A percentile compares a stretch with the other conserved stretches of the same genome.
Conservation (phyloP, 2,888 invertebrate genomes). For the Eupithecia abbreviata region DNA sequence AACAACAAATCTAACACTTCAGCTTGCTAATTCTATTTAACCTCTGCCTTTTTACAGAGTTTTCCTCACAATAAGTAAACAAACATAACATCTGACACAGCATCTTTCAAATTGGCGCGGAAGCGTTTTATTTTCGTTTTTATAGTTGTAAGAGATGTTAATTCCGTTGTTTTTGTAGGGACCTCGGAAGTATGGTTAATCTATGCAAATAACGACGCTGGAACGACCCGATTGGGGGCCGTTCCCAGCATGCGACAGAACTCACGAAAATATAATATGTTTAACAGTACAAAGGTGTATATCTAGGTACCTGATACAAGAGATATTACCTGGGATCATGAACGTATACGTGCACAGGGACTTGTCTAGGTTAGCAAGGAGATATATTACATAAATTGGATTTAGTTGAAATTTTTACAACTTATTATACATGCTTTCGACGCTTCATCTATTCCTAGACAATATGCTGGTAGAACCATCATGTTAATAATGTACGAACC, state of each 20-base stretch:
- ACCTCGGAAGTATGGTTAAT: constrained; percentile 53
- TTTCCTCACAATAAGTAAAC: constrained; percentile 4
- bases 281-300: not conserved
- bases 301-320: not conserved
- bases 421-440: not conserved
- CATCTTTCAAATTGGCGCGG: constrained; percentile 24
- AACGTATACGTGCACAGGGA: not conserved
- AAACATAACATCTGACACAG: constrained; percentile 3
- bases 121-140: constrained; percentile 32
- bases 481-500: not conserved
- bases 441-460: not conserved
- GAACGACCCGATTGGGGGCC: constrained; percentile 46
- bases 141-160: constrained; percentile 45
- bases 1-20: too few species aligned
- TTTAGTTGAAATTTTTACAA: not conserved
- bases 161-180: constrained; percentile 61
- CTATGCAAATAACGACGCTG: constrained; percentile 64
- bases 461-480: not conserved
- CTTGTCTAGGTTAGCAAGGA: not conserved
- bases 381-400: not conserved
- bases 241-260: constrained; percentile 43
- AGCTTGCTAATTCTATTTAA: not conserved
- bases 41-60: not conserved
- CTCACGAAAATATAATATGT: not conserved
- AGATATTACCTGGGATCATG: not conserved